Evolutionary conservation across 1,140 invertebrate genomes (phyloP).

Genomic region (Heliothis virescens): DNA sequence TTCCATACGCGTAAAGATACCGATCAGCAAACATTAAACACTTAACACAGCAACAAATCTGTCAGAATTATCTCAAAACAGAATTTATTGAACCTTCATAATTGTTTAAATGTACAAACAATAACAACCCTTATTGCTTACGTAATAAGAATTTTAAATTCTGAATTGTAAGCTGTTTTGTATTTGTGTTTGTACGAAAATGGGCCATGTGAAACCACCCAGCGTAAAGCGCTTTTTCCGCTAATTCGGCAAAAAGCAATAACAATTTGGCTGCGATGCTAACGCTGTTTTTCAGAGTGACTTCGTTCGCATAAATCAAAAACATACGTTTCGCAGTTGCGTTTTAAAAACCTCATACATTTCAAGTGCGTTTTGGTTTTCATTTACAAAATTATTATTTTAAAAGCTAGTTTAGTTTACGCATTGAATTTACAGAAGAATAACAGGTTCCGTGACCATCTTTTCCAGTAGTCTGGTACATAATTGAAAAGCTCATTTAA

Average conservation of each 20-base stretch:
- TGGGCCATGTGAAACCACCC: constrained; percentile 34
- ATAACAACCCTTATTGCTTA: background rate
- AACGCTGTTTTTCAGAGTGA: constrained; percentile 36
- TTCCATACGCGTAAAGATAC: background rate
- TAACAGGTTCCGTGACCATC: no score
- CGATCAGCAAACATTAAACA: background rate
- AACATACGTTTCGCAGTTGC: constrained; percentile 30
- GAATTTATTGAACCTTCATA: constrained; percentile 22
- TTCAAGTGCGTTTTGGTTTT: background rate
- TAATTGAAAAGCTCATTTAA: no score
- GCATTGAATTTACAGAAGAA: no score
- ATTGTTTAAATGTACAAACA: background rate
- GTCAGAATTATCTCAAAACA: constrained; percentile 22
- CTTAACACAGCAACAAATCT: constrained; percentile 24
- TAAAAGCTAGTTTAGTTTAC: no score
- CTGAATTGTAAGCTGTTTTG: background rate
- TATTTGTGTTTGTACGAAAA: constrained; percentile 26
- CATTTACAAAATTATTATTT: background rate
- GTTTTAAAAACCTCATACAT: constrained; percentile 51
- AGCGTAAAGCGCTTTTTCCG: constrained; percentile 36
- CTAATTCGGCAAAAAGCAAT: constrained; percentile 50
- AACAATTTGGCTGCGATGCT: constrained; percentile 37
- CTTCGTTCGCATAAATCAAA: constrained; percentile 38
- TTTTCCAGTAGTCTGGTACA: no score
- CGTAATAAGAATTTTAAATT: constrained; percentile 6